Conservation (phyloP, 2,888 invertebrate species). For the Drosophila colorata region DNA sequence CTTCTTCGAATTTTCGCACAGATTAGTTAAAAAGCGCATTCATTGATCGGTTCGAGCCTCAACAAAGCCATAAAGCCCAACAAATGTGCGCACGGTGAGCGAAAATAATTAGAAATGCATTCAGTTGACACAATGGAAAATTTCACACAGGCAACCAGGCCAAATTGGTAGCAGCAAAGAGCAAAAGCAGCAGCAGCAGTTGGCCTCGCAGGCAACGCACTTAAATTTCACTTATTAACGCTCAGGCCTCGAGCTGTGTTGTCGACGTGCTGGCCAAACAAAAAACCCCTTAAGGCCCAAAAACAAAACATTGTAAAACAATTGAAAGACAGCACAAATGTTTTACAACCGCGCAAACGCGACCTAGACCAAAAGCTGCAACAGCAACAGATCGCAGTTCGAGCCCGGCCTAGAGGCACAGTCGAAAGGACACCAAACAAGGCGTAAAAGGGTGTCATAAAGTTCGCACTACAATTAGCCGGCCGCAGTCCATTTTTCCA, state of each 20-base stretch:
- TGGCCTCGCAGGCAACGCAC: slow-evolving; percentile 44
- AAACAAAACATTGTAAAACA: slow-evolving; percentile 71
- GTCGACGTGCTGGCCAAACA: slow-evolving; percentile 60
- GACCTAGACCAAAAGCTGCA: slow-evolving; percentile 11
- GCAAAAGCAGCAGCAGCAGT: slow-evolving; percentile 16
- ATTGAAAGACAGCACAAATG: slow-evolving; percentile 63
- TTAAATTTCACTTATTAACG: slow-evolving; percentile 68
- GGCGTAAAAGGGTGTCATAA: slow-evolving; percentile 57
- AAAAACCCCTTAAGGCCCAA: slow-evolving; percentile 78
- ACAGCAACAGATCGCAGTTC: slow-evolving; percentile 21
- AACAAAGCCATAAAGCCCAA: slow-evolving; percentile 21
- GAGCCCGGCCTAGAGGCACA: neutral
- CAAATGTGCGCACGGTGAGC: slow-evolving; percentile 24
- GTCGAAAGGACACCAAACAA: slow-evolving; percentile 65
- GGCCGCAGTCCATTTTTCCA: slow-evolving; percentile 56
- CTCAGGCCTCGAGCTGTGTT: slow-evolving; percentile 34
- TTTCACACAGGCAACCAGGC: slow-evolving; percentile 41
- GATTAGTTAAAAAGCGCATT: slow-evolving; percentile 56
- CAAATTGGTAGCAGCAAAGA: slow-evolving; percentile 25
- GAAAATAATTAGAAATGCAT: slow-evolving; percentile 67
- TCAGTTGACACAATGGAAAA: slow-evolving; percentile 62
- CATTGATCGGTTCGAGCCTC: slow-evolving; percentile 55
- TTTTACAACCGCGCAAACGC: slow-evolving; percentile 47
- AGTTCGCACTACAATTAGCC: slow-evolving; percentile 71
- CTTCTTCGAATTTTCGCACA: slow-evolving; percentile 20